A percentile compares a stretch with the other conserved stretches of the same genome.
These are phyloP conservation scores for Oryctes rhinoceros DNA, from an alignment of 1,140 invertebrate genomes.

Conservation along the genomic window DNA sequence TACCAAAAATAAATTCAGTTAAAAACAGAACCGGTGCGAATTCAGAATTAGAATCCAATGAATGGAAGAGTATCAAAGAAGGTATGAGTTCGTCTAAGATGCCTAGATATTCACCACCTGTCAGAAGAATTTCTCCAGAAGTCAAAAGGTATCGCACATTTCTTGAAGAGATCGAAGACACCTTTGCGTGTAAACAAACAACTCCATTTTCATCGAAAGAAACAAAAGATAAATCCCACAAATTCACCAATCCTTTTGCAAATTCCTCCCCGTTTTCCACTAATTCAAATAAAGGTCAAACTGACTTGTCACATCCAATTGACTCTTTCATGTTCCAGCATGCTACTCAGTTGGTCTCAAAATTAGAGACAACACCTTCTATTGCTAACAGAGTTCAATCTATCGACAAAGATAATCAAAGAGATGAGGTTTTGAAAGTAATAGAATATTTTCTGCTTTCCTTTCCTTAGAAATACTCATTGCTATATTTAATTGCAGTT, in stretches of 20 bases:
- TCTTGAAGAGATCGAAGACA: constrained; percentile 10
- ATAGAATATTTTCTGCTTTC: neutral
- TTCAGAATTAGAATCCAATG: neutral
- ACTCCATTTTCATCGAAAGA: neutral
- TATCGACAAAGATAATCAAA: too few relatives aligned
- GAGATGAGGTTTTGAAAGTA: neutral
- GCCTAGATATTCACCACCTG: neutral
- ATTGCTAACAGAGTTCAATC: too few relatives aligned
- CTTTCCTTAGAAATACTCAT: neutral
- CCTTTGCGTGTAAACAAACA: neutral
- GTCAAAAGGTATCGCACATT: neutral
- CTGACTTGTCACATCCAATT: neutral
- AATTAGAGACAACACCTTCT: too few relatives aligned
- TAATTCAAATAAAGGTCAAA: neutral
- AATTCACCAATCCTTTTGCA: neutral
- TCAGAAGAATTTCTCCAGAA: neutral
- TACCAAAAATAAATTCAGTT: neutral
- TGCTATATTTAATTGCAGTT: neutral
- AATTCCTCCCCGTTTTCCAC: neutral
- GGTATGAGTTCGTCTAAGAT: neutral
- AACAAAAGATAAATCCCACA: neutral
- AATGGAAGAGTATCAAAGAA: neutral
- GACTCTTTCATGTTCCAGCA: neutral
- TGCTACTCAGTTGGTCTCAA: neutral
- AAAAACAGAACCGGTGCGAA: neutral